Percentiles rank a stretch among this genome's conserved stretches.
Evolutionary conservation across 2,888 invertebrate genomes (phyloP).

Genomic region (Drosophila eohydei): DNA sequence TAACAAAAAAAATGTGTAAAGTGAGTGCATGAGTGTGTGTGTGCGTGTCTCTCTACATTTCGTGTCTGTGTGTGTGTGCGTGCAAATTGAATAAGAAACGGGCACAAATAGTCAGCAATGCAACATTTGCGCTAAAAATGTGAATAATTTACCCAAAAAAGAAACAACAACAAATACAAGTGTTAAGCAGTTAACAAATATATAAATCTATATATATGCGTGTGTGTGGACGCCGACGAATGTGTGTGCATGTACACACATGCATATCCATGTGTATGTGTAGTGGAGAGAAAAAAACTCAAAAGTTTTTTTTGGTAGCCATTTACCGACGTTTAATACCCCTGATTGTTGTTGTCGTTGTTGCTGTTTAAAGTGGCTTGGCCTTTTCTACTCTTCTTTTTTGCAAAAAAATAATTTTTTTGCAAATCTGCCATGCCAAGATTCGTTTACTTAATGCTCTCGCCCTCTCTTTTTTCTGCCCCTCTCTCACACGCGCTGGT

Average conservation of each 20-base stretch:
- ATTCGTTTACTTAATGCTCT: constrained; percentile 72
- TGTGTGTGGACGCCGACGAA: constrained; percentile 50
- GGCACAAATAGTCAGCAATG: constrained; percentile 65
- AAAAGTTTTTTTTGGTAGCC: constrained; percentile 53
- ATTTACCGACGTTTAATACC: constrained; percentile 55
- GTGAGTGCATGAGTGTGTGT: constrained; percentile 69
- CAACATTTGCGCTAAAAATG: constrained; percentile 48
- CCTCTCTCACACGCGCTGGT: constrained; percentile 42
- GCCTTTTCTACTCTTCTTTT: constrained; percentile 52
- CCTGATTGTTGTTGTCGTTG: constrained; percentile 48
- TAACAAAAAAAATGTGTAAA: constrained; percentile 65
- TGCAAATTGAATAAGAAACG: constrained; percentile 79
- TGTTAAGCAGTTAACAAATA: constrained; percentile 33
- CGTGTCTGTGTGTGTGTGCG: constrained; percentile 58
- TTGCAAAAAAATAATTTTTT: constrained; percentile 48
- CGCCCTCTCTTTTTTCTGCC: constrained; percentile 23
- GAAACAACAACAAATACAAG: constrained; percentile 10
- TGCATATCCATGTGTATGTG: constrained; percentile 26
- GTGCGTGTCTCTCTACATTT: constrained; percentile 51
- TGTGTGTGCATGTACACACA: constrained; percentile 40
- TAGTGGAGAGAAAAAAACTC: constrained; percentile 56
- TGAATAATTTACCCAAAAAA: constrained; percentile 35
- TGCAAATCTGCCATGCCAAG: constrained; percentile 72
- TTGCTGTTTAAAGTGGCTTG: constrained; percentile 59
- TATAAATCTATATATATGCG: constrained; percentile 24